phyloP scores from a whole-genome alignment of 92 coral and sea anemone species.

The Virgularia gustaviana region DNA sequence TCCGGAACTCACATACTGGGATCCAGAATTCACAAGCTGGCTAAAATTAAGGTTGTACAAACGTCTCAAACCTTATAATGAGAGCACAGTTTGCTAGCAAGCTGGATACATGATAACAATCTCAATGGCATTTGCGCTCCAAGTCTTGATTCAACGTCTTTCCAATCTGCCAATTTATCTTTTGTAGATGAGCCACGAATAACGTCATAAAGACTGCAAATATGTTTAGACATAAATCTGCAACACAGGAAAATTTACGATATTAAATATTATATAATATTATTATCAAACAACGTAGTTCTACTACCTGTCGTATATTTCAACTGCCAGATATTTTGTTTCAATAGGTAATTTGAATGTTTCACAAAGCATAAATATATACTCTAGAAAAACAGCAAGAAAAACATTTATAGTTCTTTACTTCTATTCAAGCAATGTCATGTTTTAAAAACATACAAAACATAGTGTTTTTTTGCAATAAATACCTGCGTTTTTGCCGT shows the following conservation, averaged over 20 bases:
- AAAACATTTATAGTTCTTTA: neutral
- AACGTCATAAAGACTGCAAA: slow-evolving; percentile 70
- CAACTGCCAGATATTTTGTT: slow-evolving; percentile 81
- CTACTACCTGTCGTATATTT: slow-evolving; percentile 80
- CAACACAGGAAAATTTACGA: neutral
- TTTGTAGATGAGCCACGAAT: slow-evolving; percentile 69
- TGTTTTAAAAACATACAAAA: neutral
- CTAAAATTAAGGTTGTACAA: no score
- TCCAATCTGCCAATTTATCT: slow-evolving; percentile 80
- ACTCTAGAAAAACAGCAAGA: slow-evolving; percentile 56
- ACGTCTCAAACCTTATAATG: slow-evolving; percentile 96
- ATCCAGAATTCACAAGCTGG: no score
- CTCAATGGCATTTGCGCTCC: slow-evolving; percentile 83
- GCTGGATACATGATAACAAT: slow-evolving; percentile 81
- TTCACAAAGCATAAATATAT: slow-evolving; percentile 77
- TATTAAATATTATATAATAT: no score
- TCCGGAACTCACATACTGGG: no score
- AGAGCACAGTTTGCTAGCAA: slow-evolving; percentile 88
- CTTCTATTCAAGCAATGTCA: neutral
- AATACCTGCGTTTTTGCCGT: slow-evolving; percentile 81
- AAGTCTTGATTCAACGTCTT: slow-evolving; percentile 74
- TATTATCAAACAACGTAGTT: no score
- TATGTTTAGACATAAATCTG: slow-evolving; percentile 94
- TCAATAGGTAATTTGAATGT: slow-evolving; percentile 75
- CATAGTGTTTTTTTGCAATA: neutral